These are phyloP conservation scores for Plemyria rubiginata DNA, from an alignment of 2,888 invertebrate genomes.

Conservation along the genomic window DNA sequence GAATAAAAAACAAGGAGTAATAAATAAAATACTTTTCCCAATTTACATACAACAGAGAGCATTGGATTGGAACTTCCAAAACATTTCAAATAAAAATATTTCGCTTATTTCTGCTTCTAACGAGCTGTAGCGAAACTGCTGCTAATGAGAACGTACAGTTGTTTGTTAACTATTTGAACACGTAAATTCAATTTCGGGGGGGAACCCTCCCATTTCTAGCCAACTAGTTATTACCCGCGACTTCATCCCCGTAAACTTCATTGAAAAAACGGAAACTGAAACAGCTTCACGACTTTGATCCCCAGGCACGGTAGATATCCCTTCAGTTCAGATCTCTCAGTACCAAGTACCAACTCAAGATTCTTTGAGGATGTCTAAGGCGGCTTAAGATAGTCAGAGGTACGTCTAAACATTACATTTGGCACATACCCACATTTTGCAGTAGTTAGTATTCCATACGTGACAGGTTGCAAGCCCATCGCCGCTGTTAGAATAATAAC, in stretches of 20 bases:
- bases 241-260: neutral
- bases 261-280: too few relatives aligned
- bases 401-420: too few relatives aligned
- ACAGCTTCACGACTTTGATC: neutral
- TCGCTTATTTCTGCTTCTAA: neutral
- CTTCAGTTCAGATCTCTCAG: too few relatives aligned
- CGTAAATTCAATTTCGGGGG: slow-evolving; percentile 9
- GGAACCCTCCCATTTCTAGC: neutral
- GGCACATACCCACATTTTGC: too few relatives aligned
- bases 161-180: slow-evolving; percentile 27
- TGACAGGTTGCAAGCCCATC: too few relatives aligned
- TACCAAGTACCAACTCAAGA: too few relatives aligned
- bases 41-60: neutral
- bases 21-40: neutral
- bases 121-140: slow-evolving; percentile 6
- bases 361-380: too few relatives aligned
- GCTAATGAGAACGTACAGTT: slow-evolving; percentile 45
- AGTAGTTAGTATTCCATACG: too few relatives aligned
- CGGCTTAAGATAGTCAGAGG: too few relatives aligned
- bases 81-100: slow-evolving; percentile 6
- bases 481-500: too few relatives aligned
- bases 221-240: neutral
- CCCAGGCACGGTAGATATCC: too few relatives aligned
- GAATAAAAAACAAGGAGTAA: neutral
- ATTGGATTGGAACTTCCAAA: slow-evolving; percentile 2